These are phyloP conservation scores for Noctua janthe DNA, from an alignment of 2,888 invertebrate genomes.

Conservation along the genomic window DNA sequence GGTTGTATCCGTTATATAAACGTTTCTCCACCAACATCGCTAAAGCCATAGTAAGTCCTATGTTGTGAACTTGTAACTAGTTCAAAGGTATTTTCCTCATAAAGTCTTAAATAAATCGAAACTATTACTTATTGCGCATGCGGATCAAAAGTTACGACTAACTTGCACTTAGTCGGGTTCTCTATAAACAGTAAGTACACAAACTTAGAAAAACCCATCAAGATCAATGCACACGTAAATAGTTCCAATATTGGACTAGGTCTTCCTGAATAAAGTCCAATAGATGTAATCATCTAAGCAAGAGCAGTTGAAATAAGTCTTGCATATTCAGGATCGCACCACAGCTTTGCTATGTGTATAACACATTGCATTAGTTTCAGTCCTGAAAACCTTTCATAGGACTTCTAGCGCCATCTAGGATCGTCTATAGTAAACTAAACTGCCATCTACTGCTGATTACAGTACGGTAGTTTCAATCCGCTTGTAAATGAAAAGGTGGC, in stretches of 20 bases:
- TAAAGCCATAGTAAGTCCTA: not conserved
- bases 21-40: not conserved
- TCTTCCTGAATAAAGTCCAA: not conserved
- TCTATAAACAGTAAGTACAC: not conserved
- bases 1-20: not conserved
- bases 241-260: no score
- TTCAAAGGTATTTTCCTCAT: not conserved
- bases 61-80: not conserved
- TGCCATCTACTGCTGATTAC: not conserved
- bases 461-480: not conserved
- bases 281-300: not conserved
- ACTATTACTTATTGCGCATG: not conserved
- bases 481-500: conserved; percentile 26
- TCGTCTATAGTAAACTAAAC: not conserved
- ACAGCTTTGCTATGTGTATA: not conserved
- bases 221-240: no score
- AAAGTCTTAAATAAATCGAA: not conserved
- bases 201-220: not conserved
- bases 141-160: not conserved
- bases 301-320: not conserved
- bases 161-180: not conserved
- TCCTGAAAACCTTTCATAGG: not conserved
- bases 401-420: conserved; percentile 16
- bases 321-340: not conserved
- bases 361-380: not conserved